Conservation (phyloP, 2,113 vertebrate species). For the Phoenicopterus ruber region DNA sequence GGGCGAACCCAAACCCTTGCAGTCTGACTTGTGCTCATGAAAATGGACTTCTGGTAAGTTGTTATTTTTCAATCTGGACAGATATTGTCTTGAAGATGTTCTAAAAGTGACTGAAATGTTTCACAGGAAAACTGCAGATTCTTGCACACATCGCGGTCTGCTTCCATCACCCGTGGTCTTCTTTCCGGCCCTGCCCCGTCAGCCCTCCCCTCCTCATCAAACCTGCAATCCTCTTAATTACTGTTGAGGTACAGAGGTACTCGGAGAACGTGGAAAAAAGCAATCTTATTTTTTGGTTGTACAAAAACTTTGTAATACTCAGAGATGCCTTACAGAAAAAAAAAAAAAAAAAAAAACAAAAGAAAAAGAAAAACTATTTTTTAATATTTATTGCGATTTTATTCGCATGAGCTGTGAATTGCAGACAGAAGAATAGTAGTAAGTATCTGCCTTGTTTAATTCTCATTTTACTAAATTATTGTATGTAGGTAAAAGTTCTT, state of each 20-base stretch:
- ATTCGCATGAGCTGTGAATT: constrained; percentile 70
- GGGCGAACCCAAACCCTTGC: background rate
- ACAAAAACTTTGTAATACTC: constrained; percentile 70
- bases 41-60: constrained; percentile 46
- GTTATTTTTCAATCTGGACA: background rate
- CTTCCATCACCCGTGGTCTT: constrained; percentile 29
- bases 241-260: constrained; percentile 44
- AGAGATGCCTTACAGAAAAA: constrained; percentile 73
- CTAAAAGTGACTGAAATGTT: constrained; percentile 20
- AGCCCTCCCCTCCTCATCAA: constrained; percentile 8
- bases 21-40: constrained; percentile 26
- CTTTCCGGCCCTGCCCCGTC: background rate
- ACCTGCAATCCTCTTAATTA: constrained; percentile 10
- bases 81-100: constrained; percentile 3
- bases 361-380: constrained; percentile 51
- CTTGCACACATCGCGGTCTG: constrained; percentile 31
- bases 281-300: constrained; percentile 65
- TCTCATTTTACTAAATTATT: constrained; percentile 70
- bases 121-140: constrained; percentile 53
- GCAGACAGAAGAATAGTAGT: constrained; percentile 51
- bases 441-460: constrained; percentile 62
- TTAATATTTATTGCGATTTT: constrained; percentile 73
- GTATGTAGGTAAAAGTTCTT: constrained; percentile 63
- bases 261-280: constrained; percentile 26
- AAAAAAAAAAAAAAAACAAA: background rate